Evolutionary conservation across 2,888 invertebrate genomes (phyloP), one percentile per base, ranked within the genome.

Genomic region (Alcis repandata): DNA sequence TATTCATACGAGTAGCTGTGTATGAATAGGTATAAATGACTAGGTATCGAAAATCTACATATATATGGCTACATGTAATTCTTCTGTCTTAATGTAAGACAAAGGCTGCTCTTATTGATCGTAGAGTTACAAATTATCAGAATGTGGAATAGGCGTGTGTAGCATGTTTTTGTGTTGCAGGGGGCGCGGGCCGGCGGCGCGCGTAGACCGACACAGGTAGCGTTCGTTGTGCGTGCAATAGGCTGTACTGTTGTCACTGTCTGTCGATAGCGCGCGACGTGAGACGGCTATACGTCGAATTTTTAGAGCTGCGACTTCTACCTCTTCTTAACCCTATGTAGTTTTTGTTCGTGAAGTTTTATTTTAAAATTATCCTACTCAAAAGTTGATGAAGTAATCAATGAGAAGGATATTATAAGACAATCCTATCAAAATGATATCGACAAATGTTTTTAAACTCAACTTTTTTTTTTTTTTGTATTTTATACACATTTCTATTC

Each of bases 201-300:
- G 92, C 87, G 78, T 92, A 92, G 89, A 88, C 88, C 87, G 86
- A 87, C 78, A 67, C 91, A 92, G 92, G 93, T 92, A 93, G 92
- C 92, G 90, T 92, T 87, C 91, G 92, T 91, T 93, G 93, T 94
- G 93, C 93, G 93, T 93, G 92, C 90, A 86, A 88, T 93, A 94
- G 93, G 93, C 90, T 92, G 90, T 90, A 91, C 88, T 94, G 92
- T 92, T 91, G 90, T 92, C 91, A 92, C 90, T 92, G 92, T 92
- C 86, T 89, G 90, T 91, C 86, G 82, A 87, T 91, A 92, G 92
- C 88, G 90, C 89, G 91, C 90, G 86, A 83, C 86, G 91, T 90
- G 92, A 88, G 90, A 77, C 69, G 73, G 86, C 87, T 89, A 86
- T 82, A 86, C 82, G 89, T 89, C 90, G 88, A 91, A 88, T 88